Conservation (phyloP, 1,140 invertebrate species). For the Contarinia nasturtii region DNA sequence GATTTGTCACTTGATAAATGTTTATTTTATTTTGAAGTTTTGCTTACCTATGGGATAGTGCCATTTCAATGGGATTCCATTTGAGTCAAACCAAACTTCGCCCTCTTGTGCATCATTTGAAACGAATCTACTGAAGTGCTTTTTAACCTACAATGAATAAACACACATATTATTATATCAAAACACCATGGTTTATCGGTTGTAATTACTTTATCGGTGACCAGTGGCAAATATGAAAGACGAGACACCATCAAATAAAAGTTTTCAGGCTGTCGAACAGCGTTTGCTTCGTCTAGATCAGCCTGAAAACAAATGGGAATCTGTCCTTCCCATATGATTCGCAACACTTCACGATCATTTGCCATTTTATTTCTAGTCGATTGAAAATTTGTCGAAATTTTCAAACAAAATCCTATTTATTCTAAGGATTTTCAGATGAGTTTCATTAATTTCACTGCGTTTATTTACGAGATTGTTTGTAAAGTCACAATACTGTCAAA, state of each 20-base stretch:
- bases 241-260: constrained; percentile 91
- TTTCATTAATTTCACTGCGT: too few relatives aligned
- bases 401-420: too few relatives aligned
- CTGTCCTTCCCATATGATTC: constrained; percentile 90
- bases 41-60: constrained; percentile 78
- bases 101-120: constrained; percentile 60
- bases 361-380: constrained; percentile 38
- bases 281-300: constrained; percentile 69
- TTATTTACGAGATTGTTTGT: too few relatives aligned
- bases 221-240: constrained; percentile 87
- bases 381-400: too few relatives aligned
- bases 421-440: too few relatives aligned
- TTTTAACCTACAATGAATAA: constrained; percentile 48
- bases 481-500: too few relatives aligned
- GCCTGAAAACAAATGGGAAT: constrained; percentile 81
- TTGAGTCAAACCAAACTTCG: constrained; percentile 92
- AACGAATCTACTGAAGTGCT: constrained; percentile 73
- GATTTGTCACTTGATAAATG: neutral
- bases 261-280: constrained; percentile 72
- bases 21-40: neutral
- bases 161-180: neutral
- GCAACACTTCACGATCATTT: constrained; percentile 77
- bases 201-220: constrained; percentile 72
- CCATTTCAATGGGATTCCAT: constrained; percentile 84
- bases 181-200: constrained; percentile 2